phyloP scores from a whole-genome alignment of 2,797 vertebrate species.

The Eremophila alpestris region DNA sequence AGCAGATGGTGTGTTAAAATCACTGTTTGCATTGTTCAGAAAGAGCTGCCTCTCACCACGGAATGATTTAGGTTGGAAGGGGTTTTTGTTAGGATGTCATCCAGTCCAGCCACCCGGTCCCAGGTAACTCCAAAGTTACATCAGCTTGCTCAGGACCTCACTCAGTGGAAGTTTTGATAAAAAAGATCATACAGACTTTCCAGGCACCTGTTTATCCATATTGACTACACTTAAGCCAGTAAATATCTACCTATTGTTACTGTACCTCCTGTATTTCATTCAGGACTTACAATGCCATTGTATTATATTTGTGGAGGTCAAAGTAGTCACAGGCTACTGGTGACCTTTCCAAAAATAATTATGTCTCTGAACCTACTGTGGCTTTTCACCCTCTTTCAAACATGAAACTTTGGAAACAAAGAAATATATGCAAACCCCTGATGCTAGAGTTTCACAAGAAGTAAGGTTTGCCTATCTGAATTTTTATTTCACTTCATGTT shows the following conservation, averaged over 20 bases:
- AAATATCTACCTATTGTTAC: background rate
- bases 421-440: background rate
- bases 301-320: background rate
- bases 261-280: background rate
- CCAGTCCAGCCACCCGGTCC: background rate
- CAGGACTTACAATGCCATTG: background rate
- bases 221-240: background rate
- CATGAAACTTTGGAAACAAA: background rate
- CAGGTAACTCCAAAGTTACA: background rate
- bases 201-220: background rate
- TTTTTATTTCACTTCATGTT: background rate
- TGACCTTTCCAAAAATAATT: background rate
- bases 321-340: background rate
- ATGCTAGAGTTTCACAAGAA: background rate
- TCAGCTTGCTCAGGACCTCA: background rate
- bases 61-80: background rate
- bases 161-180: background rate
- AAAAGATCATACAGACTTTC: background rate
- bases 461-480: background rate
- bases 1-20: rapidly evolving
- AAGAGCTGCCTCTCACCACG: background rate
- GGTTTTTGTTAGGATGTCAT: background rate
- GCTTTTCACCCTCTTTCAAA: background rate
- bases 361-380: background rate
- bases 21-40: background rate